Base-by-base conservation (phyloP, 1,140 invertebrate genomes). In the Papilio helenus region DNA sequence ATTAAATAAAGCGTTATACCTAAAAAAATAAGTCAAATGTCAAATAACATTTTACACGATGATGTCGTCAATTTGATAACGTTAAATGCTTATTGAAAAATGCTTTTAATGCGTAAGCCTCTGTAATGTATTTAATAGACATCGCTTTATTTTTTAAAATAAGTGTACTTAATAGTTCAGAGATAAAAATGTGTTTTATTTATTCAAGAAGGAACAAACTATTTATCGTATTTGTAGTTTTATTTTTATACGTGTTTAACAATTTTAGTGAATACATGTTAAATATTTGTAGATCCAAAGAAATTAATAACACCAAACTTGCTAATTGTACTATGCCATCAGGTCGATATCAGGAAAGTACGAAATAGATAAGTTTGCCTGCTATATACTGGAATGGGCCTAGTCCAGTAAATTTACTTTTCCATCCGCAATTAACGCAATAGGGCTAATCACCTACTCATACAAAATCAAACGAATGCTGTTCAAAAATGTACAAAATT, bases 61-160 rank as follows among this genome's bases (percentile, higher is more conserved):
- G 34, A 39, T 39, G 0, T 68, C 26, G 61, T 68, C 23, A 68
- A 18, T 29, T 68, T 68, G 26, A 68, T 29, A 68, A 68, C 61
- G 8, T 26, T 26, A 26, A 61, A 26, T 68, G 14, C 9, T 61
- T 10, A 61, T 61, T 61, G 20, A 61, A 61, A 26, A 61, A 26
- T 61, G 23, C 58, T 61, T 23, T 61, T 61, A 61, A 61, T 26
- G 29, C 58, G 10, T 61, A 20, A 58, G 10, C n/a, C 20, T 61
- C 58, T 61, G 58, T 61, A 61, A 61, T 26, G 23, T 68, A 68
- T 68, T 29, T 68, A 68, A 68, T 29, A 68, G 12, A 68, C 26
- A 34, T 34, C 23, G 26, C 18, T 34, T 68, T 16, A 5, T 68
- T 34, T 65, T 4, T 14, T 26, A 26, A 7, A n/a, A 18, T n/a